Conservation (phyloP, 2,888 invertebrate genomes). For the Eucera pruinosa region DNA sequence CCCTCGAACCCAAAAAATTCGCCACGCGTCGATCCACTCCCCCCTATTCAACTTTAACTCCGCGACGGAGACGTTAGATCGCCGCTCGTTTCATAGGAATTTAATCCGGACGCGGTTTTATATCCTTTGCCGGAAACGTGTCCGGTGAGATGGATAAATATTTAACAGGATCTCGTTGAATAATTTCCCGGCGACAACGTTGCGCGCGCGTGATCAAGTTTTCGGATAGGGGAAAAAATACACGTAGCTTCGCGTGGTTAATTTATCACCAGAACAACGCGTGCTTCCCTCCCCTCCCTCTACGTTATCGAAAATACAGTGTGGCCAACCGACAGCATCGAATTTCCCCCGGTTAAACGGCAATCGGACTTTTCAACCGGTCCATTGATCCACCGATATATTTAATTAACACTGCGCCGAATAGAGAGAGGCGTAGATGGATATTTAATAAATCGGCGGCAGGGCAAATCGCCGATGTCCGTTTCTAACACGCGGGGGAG, state of each 20-base stretch:
- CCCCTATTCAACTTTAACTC: too few relatives aligned
- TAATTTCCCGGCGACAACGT: background rate
- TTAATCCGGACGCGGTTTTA: slow-evolving; percentile 18
- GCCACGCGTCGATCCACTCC: too few relatives aligned
- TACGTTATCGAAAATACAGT: too few relatives aligned
- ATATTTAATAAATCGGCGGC: slow-evolving; percentile 48
- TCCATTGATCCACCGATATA: slow-evolving; percentile 48
- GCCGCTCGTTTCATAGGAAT: background rate
- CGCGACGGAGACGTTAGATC: too few relatives aligned
- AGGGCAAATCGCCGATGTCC: slow-evolving; percentile 26
- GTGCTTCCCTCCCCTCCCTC: too few relatives aligned
- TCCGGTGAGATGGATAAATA: background rate
- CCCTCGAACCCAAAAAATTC: too few relatives aligned
- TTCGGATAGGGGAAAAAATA: background rate
- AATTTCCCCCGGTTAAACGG: background rate
- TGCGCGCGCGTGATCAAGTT: background rate
- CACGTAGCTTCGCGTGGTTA: too few relatives aligned
- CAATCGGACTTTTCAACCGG: too few relatives aligned
- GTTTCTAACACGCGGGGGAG: too few relatives aligned
- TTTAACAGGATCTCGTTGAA: background rate
- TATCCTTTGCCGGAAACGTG: background rate
- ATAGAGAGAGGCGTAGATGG: background rate
- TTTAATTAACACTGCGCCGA: slow-evolving; percentile 40
- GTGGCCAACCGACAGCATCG: too few relatives aligned
- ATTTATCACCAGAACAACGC: background rate